Evolutionary conservation across 1,140 invertebrate species (phyloP).

Genomic region (Thereuonema tuberculata): DNA sequence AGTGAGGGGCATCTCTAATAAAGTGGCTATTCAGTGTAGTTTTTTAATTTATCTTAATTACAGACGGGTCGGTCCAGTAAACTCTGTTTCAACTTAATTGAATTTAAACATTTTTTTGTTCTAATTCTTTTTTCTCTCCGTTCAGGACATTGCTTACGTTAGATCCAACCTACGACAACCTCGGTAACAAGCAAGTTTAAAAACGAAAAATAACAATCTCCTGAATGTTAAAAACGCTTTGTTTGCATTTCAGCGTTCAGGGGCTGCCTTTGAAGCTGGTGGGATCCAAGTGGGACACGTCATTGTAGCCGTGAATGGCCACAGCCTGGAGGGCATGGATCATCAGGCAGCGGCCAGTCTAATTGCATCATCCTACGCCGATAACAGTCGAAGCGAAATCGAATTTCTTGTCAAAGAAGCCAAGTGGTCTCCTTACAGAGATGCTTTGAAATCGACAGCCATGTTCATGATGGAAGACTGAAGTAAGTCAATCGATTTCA

Average conservation of each 20-base stretch:
- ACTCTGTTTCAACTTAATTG: background rate
- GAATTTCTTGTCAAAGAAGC: conserved; percentile 76
- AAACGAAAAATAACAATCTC: no score
- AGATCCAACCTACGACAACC: no score
- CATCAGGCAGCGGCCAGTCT: conserved; percentile 70
- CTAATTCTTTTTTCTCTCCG: background rate
- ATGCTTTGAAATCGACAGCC: no score
- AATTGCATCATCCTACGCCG: conserved; percentile 76
- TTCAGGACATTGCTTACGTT: background rate
- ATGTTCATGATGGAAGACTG: no score
- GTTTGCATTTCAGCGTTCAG: conserved; percentile 67
- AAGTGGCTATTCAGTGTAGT: background rate
- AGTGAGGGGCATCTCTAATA: background rate
- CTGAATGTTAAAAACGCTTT: no score
- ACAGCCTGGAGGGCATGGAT: conserved; percentile 55
- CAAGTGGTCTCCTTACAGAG: conserved; percentile 73
- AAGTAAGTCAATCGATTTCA: no score
- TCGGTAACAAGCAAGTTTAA: no score
- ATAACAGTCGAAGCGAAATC: conserved; percentile 67
- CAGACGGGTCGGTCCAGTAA: background rate
- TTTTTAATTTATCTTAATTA: background rate
- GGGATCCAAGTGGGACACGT: conserved; percentile 84
- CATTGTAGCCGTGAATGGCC: conserved; percentile 82
- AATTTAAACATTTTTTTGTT: background rate
- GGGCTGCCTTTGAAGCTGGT: conserved; percentile 79